Conservation (phyloP, 2,797 vertebrate species). For the Squalus acanthias region DNA sequence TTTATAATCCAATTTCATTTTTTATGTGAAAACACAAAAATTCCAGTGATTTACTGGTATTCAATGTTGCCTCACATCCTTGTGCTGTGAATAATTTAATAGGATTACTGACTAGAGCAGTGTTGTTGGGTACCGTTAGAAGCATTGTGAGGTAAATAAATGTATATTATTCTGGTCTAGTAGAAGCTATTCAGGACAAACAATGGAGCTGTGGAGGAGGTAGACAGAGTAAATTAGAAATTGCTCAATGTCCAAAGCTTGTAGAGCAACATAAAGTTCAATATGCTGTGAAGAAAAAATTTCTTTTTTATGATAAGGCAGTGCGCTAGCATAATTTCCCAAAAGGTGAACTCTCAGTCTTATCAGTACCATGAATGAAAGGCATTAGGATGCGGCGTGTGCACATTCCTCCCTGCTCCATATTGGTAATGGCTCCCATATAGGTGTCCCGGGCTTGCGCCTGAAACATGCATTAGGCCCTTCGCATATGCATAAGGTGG, state of each 20-base stretch:
- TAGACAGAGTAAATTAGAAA: neutral
- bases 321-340: neutral
- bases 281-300: neutral
- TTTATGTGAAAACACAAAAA: constrained; percentile 1
- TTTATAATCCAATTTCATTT: constrained; percentile 7
- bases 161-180: neutral
- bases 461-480: neutral
- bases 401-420: neutral
- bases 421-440: neutral
- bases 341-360: neutral
- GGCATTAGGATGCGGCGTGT: neutral
- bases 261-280: neutral
- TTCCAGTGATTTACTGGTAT: neutral
- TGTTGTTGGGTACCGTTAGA: neutral
- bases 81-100: neutral
- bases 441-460: neutral
- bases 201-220: neutral
- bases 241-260: neutral
- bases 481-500: neutral
- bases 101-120: neutral
- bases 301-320: neutral
- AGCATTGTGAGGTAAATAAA: neutral
- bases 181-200: neutral
- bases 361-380: neutral
- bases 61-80: neutral